phyloP scores from a whole-genome alignment of 2,797 vertebrate species.

The Spinus olivaceus region DNA sequence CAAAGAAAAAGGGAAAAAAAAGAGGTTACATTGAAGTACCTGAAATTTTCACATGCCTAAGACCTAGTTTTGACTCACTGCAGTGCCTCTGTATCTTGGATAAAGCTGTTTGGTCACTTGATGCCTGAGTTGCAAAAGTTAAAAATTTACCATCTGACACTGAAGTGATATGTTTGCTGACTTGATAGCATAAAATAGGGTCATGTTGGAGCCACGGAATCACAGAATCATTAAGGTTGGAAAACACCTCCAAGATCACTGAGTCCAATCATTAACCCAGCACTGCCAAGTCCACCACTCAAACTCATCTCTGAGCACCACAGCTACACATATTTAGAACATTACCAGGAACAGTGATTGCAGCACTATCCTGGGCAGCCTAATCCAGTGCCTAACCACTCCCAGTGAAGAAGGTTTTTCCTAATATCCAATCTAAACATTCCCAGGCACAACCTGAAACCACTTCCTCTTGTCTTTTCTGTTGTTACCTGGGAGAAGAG shows the following conservation, averaged over 20 bases:
- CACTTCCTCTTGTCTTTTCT: neutral
- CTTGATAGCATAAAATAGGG: neutral
- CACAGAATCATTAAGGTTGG: neutral
- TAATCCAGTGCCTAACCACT: neutral
- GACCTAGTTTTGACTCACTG: neutral
- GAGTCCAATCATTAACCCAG: neutral
- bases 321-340: neutral
- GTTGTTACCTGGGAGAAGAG: neutral
- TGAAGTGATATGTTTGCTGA: neutral
- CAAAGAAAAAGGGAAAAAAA: neutral
- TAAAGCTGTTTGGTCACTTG: neutral
- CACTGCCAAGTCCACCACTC: neutral
- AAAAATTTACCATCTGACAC: neutral
- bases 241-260: neutral
- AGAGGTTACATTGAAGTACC: neutral
- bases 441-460: neutral
- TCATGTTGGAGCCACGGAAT: neutral
- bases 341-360: neutral
- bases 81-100: neutral
- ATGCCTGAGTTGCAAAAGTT: neutral
- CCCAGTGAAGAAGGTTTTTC: neutral
- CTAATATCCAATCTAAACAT: neutral
- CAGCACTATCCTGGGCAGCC: neutral
- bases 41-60: neutral
- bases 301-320: too few species aligned